Base-by-base conservation (phyloP, 2,797 vertebrate species). In the Mormyrops boulengeri region DNA sequence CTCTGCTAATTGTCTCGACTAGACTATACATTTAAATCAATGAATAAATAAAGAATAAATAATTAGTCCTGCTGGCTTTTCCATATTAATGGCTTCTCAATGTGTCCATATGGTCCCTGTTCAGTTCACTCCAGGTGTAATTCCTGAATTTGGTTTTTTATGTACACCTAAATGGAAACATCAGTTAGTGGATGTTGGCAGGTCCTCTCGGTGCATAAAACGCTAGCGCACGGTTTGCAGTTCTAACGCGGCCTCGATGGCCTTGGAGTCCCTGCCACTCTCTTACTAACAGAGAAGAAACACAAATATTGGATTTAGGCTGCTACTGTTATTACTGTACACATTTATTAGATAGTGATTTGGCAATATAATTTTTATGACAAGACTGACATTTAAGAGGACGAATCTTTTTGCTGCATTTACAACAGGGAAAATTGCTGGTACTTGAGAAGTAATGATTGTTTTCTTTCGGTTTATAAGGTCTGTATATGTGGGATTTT, bases 121-220 rank as follows among this genome's bases (percentile, higher is more conserved):
- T 77, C 52, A 88, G 49, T 66, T 87, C 47, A 34, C 22, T 47
- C 17, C 19, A 30, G 11, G 73, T 88, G 38, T 89, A 50, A 55
- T 87, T 73, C 73, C 34, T 50, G 69, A 62, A 66, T 66, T 87
- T 69, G 26, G 55, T 26, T 85, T 89, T 89, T 7, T 22, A 89
- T 89, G 52, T 73, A 9, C 38, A 5, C 88, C 34, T 89, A 47
- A 60, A 89, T 60, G 11, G 19, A n/a, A 85, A n/a, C 52, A 60
- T 47, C 52, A 88, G 73, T 38, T 88, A 41, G 26, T 1, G 44
- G 9, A 62, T 47, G 14, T 17, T 73, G 88, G 69, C 47, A 44
- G 11, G 77, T 9, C 38, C 19, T 60, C 7, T n/a, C 6, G 19
- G 60, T 66, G 62, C 26, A 53, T 53, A 34, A 87, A 57, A 26